Evolutionary conservation across 2,113 vertebrate genomes (phyloP).

Genomic region (Podiceps cristatus): DNA sequence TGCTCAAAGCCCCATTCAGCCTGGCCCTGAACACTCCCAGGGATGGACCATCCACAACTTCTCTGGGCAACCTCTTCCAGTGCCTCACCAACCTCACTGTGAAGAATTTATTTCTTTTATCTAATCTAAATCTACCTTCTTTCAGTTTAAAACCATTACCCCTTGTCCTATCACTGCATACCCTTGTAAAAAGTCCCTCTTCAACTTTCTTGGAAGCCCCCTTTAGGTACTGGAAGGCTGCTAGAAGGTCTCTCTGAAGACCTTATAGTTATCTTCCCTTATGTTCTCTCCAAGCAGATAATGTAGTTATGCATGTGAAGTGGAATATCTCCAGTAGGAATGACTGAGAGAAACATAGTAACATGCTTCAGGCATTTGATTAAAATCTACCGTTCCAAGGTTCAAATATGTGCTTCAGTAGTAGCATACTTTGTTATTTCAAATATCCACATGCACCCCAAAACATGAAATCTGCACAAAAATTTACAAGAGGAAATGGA

Average conservation of each 20-base stretch:
- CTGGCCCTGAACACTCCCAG: no score
- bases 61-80: no score
- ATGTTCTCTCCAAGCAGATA: neutral
- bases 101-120: no score
- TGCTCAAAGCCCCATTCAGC: no score
- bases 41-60: no score
- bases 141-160: no score
- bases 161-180: no score
- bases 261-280: neutral
- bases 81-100: no score
- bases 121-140: no score
- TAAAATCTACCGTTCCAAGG: neutral
- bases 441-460: neutral
- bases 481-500: neutral
- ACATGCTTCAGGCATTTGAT: neutral
- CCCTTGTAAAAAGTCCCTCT: no score
- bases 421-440: neutral
- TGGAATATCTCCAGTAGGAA: neutral
- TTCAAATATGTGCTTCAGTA: neutral
- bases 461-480: neutral
- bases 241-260: no score
- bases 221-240: neutral
- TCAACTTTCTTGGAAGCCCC: no score
- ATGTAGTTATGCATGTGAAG: neutral
- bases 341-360: neutral